These are phyloP conservation scores for Potamilus streckersoni DNA, from an alignment of 1,140 invertebrate species.

Conservation along the genomic window DNA sequence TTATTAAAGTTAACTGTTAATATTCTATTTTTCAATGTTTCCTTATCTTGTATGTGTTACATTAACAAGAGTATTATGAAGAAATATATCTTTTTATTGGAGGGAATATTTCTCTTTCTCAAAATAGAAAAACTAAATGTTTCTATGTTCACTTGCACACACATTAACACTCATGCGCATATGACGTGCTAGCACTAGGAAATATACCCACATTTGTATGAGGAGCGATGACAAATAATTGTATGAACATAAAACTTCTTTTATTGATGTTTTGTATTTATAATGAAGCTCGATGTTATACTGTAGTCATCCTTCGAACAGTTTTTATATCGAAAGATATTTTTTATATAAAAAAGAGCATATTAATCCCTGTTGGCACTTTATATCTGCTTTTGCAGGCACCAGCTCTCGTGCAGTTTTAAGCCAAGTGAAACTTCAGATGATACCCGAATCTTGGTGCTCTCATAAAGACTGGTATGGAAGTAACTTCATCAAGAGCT, in stretches of 20 bases:
- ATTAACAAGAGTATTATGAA: background rate
- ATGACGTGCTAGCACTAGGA: no score
- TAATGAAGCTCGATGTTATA: background rate
- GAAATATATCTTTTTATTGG: background rate
- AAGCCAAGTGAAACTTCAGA: slow-evolving; percentile 48
- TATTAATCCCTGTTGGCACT: background rate
- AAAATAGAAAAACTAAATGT: no score
- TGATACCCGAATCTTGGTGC: slow-evolving; percentile 45
- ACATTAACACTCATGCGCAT: no score
- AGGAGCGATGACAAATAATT: background rate
- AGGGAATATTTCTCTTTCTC: no score
- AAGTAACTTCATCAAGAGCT: slow-evolving; percentile 33
- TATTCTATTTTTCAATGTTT: background rate
- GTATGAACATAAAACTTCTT: background rate
- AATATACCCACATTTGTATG: no score
- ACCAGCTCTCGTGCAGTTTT: slow-evolving; percentile 35
- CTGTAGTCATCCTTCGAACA: no score
- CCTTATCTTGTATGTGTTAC: background rate
- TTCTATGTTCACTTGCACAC: no score
- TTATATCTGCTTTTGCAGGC: slow-evolving; percentile 22
- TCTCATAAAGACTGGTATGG: slow-evolving; percentile 46
- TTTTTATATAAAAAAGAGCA: no score
- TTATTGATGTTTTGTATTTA: background rate
- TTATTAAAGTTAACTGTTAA: background rate
- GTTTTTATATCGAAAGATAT: no score